phyloP scores from a whole-genome alignment of 2,797 vertebrate species.

The Macropodus opercularis region DNA sequence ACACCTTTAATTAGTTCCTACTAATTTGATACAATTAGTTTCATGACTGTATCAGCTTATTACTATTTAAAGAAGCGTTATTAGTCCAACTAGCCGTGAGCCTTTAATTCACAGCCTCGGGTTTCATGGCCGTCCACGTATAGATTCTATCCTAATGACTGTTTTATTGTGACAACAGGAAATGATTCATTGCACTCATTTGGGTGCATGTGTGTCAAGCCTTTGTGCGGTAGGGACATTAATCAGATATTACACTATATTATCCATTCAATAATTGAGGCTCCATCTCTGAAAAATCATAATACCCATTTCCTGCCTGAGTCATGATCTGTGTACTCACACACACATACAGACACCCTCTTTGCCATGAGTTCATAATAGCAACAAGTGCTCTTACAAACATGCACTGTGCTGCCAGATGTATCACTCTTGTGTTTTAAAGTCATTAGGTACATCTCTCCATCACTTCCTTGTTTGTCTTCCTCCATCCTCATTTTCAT shows the following conservation, averaged over 20 bases:
- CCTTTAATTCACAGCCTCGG: not conserved
- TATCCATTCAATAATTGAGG: slow-evolving; percentile 40
- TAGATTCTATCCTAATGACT: slow-evolving; percentile 16
- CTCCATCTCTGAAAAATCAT: slow-evolving; percentile 48
- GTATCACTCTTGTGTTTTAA: slow-evolving; percentile 1
- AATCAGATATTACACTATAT: slow-evolving; percentile 44
- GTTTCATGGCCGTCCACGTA: not conserved
- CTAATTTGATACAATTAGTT: no score
- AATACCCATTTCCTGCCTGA: slow-evolving; percentile 56
- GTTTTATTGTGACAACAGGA: slow-evolving; percentile 31
- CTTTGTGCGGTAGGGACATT: slow-evolving; percentile 35
- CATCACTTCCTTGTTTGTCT: slow-evolving; percentile 13
- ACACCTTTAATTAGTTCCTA: no score
- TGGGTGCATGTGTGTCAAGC: slow-evolving; percentile 23
- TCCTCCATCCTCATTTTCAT: slow-evolving; percentile 5
- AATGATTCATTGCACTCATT: slow-evolving; percentile 40
- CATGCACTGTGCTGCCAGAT: slow-evolving; percentile 3
- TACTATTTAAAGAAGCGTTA: no score
- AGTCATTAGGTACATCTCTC: slow-evolving; percentile 11
- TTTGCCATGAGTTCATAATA: not conserved
- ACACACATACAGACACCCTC: slow-evolving; percentile 17
- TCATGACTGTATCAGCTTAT: no score
- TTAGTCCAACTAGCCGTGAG: not conserved
- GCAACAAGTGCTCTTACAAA: not conserved
- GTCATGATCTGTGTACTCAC: slow-evolving; percentile 38